These are phyloP conservation scores for Azorinus chamasolen DNA, from an alignment of 2,888 invertebrate species.

Conservation along the genomic window DNA sequence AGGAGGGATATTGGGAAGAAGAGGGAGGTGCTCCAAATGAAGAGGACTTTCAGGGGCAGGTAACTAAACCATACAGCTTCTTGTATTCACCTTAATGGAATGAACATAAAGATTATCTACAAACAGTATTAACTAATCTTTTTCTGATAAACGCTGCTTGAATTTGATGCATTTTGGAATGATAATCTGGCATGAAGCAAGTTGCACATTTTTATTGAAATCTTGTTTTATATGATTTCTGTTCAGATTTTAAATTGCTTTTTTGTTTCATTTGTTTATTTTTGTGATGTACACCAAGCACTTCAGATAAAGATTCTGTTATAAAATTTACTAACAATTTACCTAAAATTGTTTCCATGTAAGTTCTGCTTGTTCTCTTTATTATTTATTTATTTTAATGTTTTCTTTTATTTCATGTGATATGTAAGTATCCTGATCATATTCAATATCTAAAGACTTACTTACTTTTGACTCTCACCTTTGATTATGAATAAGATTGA, in stretches of 20 bases:
- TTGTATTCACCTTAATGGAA: too few species aligned
- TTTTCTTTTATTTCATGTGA: conserved; percentile 56
- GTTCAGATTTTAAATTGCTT: neutral
- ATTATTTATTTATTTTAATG: conserved; percentile 16
- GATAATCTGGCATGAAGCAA: too few species aligned
- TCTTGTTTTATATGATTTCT: too few species aligned
- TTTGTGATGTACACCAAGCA: too few species aligned
- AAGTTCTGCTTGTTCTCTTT: conserved; percentile 4
- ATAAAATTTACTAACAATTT: neutral
- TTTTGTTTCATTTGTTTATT: neutral
- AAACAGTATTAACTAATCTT: too few species aligned
- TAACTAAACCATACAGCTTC: conserved; percentile 34
- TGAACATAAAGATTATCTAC: too few species aligned
- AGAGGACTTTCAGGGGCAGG: conserved; percentile 35
- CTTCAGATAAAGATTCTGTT: neutral
- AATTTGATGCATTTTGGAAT: too few species aligned
- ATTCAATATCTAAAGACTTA: neutral
- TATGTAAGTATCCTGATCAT: conserved; percentile 57
- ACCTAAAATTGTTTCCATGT: neutral
- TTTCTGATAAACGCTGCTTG: too few species aligned
- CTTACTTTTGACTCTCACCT: too few species aligned
- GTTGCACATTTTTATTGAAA: too few species aligned
- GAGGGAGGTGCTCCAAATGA: conserved; percentile 9
- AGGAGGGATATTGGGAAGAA: conserved; percentile 19
- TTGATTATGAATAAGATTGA: too few species aligned